Evolutionary conservation across 1,140 invertebrate genomes (phyloP).

Genomic region (Cephus cinctus): DNA sequence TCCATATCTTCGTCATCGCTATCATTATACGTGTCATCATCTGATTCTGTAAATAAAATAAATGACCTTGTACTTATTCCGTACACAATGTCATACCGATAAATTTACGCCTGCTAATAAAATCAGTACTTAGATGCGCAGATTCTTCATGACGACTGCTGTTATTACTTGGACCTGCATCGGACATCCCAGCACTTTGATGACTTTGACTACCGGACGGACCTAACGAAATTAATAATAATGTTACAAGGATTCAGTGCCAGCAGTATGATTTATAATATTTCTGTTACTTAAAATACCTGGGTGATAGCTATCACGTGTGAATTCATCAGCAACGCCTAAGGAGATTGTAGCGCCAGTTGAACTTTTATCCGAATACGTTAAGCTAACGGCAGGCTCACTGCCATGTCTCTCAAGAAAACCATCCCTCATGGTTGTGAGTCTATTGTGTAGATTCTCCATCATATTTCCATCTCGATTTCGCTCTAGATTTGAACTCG

Average conservation of each 20-base stretch:
- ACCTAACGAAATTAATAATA: slow-evolving; percentile 10
- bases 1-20: slow-evolving; percentile 51
- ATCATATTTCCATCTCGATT: slow-evolving; percentile 41
- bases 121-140: background rate
- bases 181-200: slow-evolving; percentile 17
- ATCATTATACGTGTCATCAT: slow-evolving; percentile 49
- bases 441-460: slow-evolving; percentile 53
- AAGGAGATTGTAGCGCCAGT: slow-evolving; percentile 57
- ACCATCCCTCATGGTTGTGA: slow-evolving; percentile 56
- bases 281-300: slow-evolving; percentile 26
- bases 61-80: no score
- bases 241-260: background rate
- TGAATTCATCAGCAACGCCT: slow-evolving; percentile 55
- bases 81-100: no score
- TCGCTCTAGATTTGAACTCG: slow-evolving; percentile 17
- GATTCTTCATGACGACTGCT: slow-evolving; percentile 23
- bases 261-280: no score
- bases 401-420: slow-evolving; percentile 58
- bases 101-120: no score
- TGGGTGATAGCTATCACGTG: slow-evolving; percentile 43
- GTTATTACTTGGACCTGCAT: slow-evolving; percentile 33
- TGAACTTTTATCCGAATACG: slow-evolving; percentile 57
- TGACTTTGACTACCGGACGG: slow-evolving; percentile 23
- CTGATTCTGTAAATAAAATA: slow-evolving; percentile 35
- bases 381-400: slow-evolving; percentile 62